Base-by-base conservation (phyloP, 2,888 invertebrate genomes). In the Ametastegia equiseti region DNA sequence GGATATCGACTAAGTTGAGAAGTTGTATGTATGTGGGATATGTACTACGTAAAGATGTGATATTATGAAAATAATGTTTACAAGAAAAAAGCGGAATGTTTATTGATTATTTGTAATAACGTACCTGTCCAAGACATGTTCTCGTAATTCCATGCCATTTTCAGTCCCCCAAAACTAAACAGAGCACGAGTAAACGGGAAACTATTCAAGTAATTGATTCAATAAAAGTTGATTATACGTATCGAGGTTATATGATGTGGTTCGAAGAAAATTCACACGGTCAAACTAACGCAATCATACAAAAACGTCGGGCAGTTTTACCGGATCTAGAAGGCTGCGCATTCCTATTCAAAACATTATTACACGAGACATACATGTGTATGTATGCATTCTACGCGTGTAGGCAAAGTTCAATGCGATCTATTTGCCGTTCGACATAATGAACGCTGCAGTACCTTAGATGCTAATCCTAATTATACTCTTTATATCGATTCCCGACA, bases 51-150 rank as follows among this genome's bases (percentile, higher is more conserved):
- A 67, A 19, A 36, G 23, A 67, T 19, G 39, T 39, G n/a, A 67
- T 39, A 19, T n/a, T 23, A 39, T 6, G n/a, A 11, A 67, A 39
- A 23, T 23, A 23, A n/a, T 47, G 71, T 27, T 15, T 39, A 19
- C n/a, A 19, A n/a, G 19, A 13, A 71, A 67, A 39, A 33, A 36
- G 36, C 11, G 13, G 27, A 45, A 7, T 11, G 2, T n/a, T 75
- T 50, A 75, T 54, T 50, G 50, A 75, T 36, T 33, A 36, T 36
- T 75, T 2, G 27, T 63, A 0, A 57, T 42, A 15, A 86, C 89
- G 88, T 89, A 94, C 94, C 95, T 88, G 91, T 92, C 91, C 93
- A 93, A 86, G 92, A 92, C 89, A 94, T 90, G 86, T 94, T 93
- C 84, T 94, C 93, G 84, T 93, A 94, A 88, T 93, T 93, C 73